These are phyloP conservation scores for Silvanus unidentatus DNA, from an alignment of 2,888 invertebrate genomes.

Conservation along the genomic window DNA sequence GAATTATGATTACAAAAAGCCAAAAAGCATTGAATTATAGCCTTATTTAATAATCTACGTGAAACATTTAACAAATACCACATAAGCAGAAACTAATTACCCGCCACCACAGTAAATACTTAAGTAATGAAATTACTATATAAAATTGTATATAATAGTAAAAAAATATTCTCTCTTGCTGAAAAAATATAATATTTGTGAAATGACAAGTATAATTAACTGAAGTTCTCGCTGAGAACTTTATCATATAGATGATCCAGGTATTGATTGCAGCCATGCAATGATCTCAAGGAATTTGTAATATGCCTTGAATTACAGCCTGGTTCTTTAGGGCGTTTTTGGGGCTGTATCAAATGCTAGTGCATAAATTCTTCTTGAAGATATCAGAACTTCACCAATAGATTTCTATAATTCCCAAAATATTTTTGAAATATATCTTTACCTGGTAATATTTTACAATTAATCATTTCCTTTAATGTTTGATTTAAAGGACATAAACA, in stretches of 20 bases:
- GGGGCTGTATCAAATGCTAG: constrained; percentile 6
- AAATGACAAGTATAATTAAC: constrained; percentile 9
- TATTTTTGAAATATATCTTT: constrained; percentile 36
- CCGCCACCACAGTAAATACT: constrained; percentile 14
- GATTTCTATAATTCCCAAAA: not conserved
- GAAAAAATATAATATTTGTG: not conserved
- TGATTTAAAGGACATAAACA: constrained; percentile 53
- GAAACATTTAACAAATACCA: not conserved
- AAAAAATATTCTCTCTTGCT: not conserved
- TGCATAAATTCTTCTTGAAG: not conserved
- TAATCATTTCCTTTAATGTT: constrained; percentile 39
- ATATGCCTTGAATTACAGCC: constrained; percentile 32
- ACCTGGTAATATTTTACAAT: constrained; percentile 59
- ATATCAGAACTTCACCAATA: constrained; percentile 12
- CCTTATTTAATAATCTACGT: too few species aligned
- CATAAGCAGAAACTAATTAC: constrained; percentile 1
- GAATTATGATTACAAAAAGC: too few species aligned
- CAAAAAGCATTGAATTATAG: too few species aligned
- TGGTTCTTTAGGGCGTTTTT: constrained; percentile 23
- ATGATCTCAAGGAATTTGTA: constrained; percentile 35
- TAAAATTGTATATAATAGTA: not conserved
- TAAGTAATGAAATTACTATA: not conserved
- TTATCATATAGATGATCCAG: constrained; percentile 26
- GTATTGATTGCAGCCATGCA: constrained; percentile 25
- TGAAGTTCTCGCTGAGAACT: constrained; percentile 31